A percentile compares a stretch with the other conserved stretches of the same genome.
phyloP scores from a whole-genome alignment of 2,888 invertebrate species.

The Cerceris rybyensis region DNA sequence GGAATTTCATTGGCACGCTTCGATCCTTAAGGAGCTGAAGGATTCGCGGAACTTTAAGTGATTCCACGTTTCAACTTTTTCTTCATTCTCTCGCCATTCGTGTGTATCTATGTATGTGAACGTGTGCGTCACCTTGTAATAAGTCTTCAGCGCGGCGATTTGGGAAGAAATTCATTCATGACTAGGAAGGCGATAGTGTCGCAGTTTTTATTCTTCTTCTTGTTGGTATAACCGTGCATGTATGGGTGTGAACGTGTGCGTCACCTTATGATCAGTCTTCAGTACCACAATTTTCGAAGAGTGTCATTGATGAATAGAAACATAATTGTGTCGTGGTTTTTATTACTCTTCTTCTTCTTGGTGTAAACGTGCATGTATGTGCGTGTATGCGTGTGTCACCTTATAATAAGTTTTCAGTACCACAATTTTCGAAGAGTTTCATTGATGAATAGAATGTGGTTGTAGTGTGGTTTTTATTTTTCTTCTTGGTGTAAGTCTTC shows the following conservation, averaged over 20 bases:
- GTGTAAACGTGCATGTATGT: conserved; percentile 10
- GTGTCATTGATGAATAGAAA: too few relatives aligned
- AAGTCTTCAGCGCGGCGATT: neutral
- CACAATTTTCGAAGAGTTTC: too few relatives aligned
- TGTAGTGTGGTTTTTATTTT: too few relatives aligned
- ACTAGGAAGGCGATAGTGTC: too few relatives aligned
- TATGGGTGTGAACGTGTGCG: too few relatives aligned
- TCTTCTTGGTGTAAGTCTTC: conserved; percentile 29
- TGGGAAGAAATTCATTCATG: too few relatives aligned
- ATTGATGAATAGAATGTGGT: too few relatives aligned
- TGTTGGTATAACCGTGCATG: conserved; percentile 8
- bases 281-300: too few relatives aligned
- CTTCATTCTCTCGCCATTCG: conserved; percentile 26
- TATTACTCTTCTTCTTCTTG: conserved; percentile 29
- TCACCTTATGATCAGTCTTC: conserved; percentile 27
- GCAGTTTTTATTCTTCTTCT: conserved; percentile 20
- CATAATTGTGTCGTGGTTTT: too few relatives aligned
- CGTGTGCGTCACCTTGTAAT: conserved; percentile 21
- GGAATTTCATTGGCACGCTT: conserved; percentile 65
- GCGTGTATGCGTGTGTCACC: too few relatives aligned
- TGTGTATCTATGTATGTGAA: neutral
- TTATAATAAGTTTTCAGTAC: conserved; percentile 24
- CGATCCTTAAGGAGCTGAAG: conserved; percentile 24
- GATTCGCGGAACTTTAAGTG: conserved; percentile 56
- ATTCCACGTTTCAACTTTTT: conserved; percentile 42